phyloP scores from a whole-genome alignment of 2,113 vertebrate genomes.

The Fregetta grallaria region DNA sequence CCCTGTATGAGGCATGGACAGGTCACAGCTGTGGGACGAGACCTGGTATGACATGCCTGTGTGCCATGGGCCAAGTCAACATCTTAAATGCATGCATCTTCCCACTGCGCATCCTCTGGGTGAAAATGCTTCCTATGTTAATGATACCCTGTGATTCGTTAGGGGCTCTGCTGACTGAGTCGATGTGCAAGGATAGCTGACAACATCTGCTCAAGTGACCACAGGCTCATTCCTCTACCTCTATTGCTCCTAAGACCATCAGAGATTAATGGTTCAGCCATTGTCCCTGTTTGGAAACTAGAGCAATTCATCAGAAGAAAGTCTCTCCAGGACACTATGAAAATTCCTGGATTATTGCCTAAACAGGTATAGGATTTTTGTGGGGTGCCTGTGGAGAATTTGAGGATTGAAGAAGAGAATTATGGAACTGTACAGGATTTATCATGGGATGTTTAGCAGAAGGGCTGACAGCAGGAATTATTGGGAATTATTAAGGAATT shows the following conservation, averaged over 20 bases:
- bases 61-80: not conserved
- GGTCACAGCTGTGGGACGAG: not conserved
- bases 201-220: not conserved
- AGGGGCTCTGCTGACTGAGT: not conserved
- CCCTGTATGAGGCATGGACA: not conserved
- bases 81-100: not conserved
- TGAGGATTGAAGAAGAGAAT: not conserved
- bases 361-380: not conserved
- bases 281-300: not conserved
- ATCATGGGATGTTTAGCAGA: fast-evolving
- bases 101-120: too few relatives aligned
- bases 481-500: not conserved
- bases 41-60: not conserved
- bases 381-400: too few relatives aligned
- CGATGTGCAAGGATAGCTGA: not conserved
- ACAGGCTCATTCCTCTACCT: too few relatives aligned
- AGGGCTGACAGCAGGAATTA: not conserved
- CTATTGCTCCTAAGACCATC: not conserved
- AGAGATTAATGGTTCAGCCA: not conserved
- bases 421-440: not conserved
- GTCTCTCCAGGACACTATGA: not conserved
- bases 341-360: not conserved
- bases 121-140: not conserved
- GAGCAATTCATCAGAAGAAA: not conserved
- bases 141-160: not conserved